These are phyloP conservation scores for Mus musculus DNA, from an alignment of 2,113 vertebrate genomes.

Conservation along the genomic window DNA sequence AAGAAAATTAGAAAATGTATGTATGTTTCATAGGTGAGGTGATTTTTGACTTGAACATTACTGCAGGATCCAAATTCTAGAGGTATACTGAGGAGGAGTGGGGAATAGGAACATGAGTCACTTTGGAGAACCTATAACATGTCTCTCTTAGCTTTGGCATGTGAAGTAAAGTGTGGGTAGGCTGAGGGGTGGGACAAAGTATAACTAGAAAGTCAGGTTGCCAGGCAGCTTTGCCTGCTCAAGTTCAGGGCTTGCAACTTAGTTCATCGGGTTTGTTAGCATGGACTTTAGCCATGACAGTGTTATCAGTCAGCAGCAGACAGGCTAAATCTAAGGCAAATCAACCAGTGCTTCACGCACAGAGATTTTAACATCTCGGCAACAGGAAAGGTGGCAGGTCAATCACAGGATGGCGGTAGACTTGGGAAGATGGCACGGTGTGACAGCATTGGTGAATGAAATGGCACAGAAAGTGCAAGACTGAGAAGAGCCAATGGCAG, in stretches of 20 bases:
- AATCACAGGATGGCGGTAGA: background rate
- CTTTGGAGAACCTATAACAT: background rate
- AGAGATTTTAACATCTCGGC: background rate
- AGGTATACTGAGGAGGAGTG: background rate
- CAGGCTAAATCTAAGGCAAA: background rate
- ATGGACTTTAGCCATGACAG: background rate
- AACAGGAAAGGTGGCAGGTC: background rate
- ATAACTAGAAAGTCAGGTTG: background rate
- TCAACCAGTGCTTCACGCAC: background rate
- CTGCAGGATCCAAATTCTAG: background rate
- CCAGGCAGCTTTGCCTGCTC: background rate
- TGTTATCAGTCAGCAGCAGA: background rate
- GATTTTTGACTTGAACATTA: background rate
- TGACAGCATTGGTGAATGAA: background rate
- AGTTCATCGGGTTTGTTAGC: background rate
- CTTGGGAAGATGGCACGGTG: background rate
- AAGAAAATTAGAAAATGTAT: background rate
- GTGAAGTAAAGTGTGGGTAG: background rate
- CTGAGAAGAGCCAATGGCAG: background rate
- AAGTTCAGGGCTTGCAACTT: background rate
- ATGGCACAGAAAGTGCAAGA: fast-evolving
- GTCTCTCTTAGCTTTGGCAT: background rate
- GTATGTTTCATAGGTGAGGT: background rate
- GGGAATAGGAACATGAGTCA: background rate
- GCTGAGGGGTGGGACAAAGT: background rate